Evolutionary conservation across 2,113 vertebrate species (phyloP), one percentile per base, ranked within the genome.

Genomic region (Zosterops lateralis): DNA sequence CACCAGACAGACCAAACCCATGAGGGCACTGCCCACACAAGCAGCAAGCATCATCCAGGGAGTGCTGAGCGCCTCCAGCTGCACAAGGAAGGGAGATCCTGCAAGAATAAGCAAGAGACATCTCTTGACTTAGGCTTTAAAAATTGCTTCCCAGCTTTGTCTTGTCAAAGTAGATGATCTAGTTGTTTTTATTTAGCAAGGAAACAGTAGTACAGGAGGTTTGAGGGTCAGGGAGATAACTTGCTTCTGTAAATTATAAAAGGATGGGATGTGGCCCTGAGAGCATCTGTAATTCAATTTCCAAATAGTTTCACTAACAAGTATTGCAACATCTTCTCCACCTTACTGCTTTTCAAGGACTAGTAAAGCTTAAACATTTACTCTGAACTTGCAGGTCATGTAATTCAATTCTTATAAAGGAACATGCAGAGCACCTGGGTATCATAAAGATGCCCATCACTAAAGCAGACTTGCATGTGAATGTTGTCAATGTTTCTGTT

Each of bases 391-490:
- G 38, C 56, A 81, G 82, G 72, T 91, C 65, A 80, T 65, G 76
- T 68, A 92, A 95, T 83, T 96, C 60, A 83, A 67, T 81, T 92
- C 92, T 81, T 70, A 47, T 77, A 93, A 89, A 75, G 36, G 48
- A 90, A 51, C 44, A 87, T 3, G 2, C 81, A 87, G 64, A 87
- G 17, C 20, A 60, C 17, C 50, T 32, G 64, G 34, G 40, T 65
- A 48, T 72, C 57, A 61, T 84, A 76, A 92, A 95, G 82, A 93
- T 60, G 58, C 32, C 71, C 65, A 65, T 76, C 65, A 70, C 60
- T 89, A 72, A 79, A 90, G 47, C n/a, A 84, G 29, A 60, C 61
- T 82, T 76, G 51, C 15, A 67, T 20, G 26, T 53, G 71, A 79
- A 80, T 66, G 16, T 26, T 38, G 21, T 8, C 60, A 60, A 45